A percentile compares a stretch with the other conserved stretches of the same genome.
phyloP scores from a whole-genome alignment of 2,113 vertebrate species.

The Heterotilapia buettikoferi region DNA sequence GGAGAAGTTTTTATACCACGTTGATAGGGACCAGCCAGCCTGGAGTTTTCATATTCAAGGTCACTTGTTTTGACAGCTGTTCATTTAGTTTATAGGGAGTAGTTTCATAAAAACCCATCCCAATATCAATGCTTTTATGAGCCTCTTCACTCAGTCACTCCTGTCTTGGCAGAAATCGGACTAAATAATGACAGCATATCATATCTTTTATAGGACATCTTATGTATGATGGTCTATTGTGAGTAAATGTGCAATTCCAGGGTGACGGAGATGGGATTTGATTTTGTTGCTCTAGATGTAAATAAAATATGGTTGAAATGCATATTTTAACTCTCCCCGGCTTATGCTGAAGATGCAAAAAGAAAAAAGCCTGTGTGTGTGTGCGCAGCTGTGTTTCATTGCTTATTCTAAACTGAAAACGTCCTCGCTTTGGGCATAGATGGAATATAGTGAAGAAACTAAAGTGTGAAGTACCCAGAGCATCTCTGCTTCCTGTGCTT shows the following conservation, averaged over 20 bases:
- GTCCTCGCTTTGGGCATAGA: slow-evolving; percentile 7
- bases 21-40: background rate
- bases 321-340: slow-evolving; percentile 11
- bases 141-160: background rate
- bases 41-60: slow-evolving; percentile 20
- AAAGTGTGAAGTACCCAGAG: slow-evolving; percentile 39
- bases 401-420: background rate
- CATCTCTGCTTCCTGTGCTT: slow-evolving; percentile 28
- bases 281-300: slow-evolving; percentile 1
- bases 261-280: background rate
- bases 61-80: background rate
- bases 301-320: slow-evolving; percentile 49
- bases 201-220: background rate
- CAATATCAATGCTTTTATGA: background rate
- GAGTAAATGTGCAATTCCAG: background rate
- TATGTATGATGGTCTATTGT: background rate
- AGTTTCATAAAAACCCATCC: background rate
- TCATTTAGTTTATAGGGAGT: background rate
- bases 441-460: background rate
- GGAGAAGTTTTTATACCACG: background rate
- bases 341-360: slow-evolving; percentile 24
- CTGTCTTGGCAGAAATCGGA: background rate
- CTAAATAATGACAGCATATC: background rate
- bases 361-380: rapidly evolving
- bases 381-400: background rate